phyloP scores from a whole-genome alignment of 1,140 invertebrate species.

The Subanguina moxae region DNA sequence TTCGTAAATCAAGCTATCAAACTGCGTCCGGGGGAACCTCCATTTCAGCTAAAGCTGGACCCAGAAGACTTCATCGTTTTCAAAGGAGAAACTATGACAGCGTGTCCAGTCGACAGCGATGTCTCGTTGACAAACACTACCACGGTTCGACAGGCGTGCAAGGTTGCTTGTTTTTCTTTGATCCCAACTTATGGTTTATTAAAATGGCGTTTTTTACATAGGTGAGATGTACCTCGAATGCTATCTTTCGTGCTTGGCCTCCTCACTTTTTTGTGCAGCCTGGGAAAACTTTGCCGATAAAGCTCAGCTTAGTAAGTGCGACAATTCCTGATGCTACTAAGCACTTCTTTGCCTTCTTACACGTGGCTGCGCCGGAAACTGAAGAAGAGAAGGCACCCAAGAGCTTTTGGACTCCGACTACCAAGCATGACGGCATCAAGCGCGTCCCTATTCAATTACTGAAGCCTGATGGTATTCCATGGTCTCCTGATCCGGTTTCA shows the following conservation, averaged over 20 bases:
- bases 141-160: slow-evolving; percentile 32
- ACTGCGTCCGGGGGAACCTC: slow-evolving; percentile 27
- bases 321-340: slow-evolving; percentile 27
- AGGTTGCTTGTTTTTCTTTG: slow-evolving; percentile 18
- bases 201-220: slow-evolving; percentile 10
- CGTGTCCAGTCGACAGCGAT: slow-evolving; percentile 16
- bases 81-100: slow-evolving; percentile 22
- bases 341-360: slow-evolving; percentile 49
- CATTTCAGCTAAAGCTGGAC: slow-evolving; percentile 41
- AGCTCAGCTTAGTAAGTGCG: slow-evolving; percentile 23
- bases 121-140: slow-evolving; percentile 38
- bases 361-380: slow-evolving; percentile 22
- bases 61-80: slow-evolving; percentile 29
- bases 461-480: slow-evolving; percentile 18
- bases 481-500: slow-evolving; percentile 6
- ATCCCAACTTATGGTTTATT: background rate
- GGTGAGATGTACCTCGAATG: slow-evolving; percentile 48
- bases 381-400: slow-evolving; percentile 21
- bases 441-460: slow-evolving; percentile 14
- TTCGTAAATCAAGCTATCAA: no score
- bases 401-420: slow-evolving; percentile 26
- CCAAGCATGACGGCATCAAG: slow-evolving; percentile 34
- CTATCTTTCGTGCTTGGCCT: slow-evolving; percentile 45
- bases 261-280: slow-evolving; percentile 38
- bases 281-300: slow-evolving; percentile 25